These are phyloP conservation scores for Seriola dumerili DNA, from an alignment of 2,113 vertebrate species.

Conservation along the genomic window DNA sequence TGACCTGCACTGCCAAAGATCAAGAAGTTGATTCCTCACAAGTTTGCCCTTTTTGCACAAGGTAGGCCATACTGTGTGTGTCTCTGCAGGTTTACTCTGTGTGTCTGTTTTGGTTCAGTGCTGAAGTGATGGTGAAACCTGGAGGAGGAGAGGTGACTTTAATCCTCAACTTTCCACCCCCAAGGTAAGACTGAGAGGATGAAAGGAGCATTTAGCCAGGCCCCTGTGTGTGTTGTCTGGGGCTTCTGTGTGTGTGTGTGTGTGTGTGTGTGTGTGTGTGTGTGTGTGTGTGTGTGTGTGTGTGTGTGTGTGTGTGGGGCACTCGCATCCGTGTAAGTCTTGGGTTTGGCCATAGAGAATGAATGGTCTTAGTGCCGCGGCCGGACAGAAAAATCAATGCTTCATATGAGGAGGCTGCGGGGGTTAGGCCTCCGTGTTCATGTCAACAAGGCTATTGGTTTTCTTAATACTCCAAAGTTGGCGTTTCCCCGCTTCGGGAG, in stretches of 20 bases:
- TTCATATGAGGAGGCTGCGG: conserved; percentile 99
- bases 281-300: conserved; percentile 40
- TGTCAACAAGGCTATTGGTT: conserved; percentile 99
- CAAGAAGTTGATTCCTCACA: conserved; percentile 78
- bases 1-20: conserved; percentile 72
- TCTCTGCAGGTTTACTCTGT: conserved; percentile 31
- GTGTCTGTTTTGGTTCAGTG: conserved; percentile 77
- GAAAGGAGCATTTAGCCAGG: conserved; percentile 87
- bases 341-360: conserved; percentile 94
- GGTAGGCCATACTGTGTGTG: neutral
- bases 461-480: conserved; percentile 99
- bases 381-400: conserved; percentile 99
- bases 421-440: conserved; percentile 98
- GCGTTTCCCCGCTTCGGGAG: conserved; percentile 93
- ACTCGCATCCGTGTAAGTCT: conserved; percentile 54
- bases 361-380: conserved; percentile 94
- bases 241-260: conserved; percentile 36
- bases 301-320: conserved; percentile 57
- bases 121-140: conserved; percentile 58
- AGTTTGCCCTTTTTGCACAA: conserved; percentile 70
- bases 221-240: conserved; percentile 68
- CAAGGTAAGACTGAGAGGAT: conserved; percentile 85
- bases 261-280: conserved; percentile 44
- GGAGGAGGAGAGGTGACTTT: conserved; percentile 65
- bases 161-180: conserved; percentile 92